These are phyloP conservation scores for Paraescarpia echinospica DNA, from an alignment of 1,140 invertebrate genomes.

Conservation along the genomic window DNA sequence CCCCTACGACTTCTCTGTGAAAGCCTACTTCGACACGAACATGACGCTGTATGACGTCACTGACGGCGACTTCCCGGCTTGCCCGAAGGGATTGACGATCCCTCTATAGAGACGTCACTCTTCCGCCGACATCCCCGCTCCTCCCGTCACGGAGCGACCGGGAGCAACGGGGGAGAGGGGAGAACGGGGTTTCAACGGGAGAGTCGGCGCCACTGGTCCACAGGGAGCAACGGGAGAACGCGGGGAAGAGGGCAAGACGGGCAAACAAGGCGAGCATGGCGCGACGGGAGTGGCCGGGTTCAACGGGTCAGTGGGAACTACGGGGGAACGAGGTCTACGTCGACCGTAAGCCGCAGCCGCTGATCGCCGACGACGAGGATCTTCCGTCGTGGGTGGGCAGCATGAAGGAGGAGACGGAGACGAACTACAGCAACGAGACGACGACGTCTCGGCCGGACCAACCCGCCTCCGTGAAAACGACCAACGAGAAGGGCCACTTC, in stretches of 20 bases:
- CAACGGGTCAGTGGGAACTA: not conserved
- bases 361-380: not conserved
- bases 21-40: conserved; percentile 23
- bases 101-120: not conserved
- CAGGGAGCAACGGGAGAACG: not conserved
- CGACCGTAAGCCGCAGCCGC: not conserved
- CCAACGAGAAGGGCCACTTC: not conserved
- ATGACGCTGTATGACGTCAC: conserved; percentile 4
- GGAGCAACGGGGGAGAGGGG: conserved; percentile 17
- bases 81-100: conserved; percentile 8
- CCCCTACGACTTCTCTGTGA: conserved; percentile 24
- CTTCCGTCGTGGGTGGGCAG: not conserved
- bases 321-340: not conserved
- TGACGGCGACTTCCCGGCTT: conserved; percentile 6
- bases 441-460: not conserved
- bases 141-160: conserved; percentile 10
- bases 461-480: not conserved
- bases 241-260: conserved; percentile 6
- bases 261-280: not conserved
- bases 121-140: not conserved
- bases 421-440: conserved; percentile 5
- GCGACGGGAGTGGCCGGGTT: not conserved
- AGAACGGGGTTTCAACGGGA: not conserved
- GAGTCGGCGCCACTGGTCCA: conserved; percentile 4
- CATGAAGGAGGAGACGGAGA: conserved; percentile 21